A percentile compares a stretch with the other conserved stretches of the same genome.
Conservation (phyloP, 2,888 invertebrate genomes). For the Sminthurinus aureus region DNA sequence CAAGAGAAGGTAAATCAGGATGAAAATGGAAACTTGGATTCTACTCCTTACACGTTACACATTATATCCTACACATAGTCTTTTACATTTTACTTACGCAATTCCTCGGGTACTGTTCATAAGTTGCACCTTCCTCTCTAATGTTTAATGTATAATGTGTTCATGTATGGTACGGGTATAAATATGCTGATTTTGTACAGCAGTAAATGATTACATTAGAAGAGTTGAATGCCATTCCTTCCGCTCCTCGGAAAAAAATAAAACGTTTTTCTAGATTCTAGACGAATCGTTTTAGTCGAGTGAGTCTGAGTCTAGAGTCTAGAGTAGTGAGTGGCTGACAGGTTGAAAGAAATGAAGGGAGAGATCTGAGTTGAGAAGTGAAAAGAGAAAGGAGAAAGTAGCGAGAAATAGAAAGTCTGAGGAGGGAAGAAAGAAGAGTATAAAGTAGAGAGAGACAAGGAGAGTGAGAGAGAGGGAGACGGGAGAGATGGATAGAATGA, state of each 20-base stretch:
- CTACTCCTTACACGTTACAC: too few relatives aligned
- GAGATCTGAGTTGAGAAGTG: constrained; percentile 4
- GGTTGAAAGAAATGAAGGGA: constrained; percentile 9
- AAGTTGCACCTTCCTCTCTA: too few relatives aligned
- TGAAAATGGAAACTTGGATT: too few relatives aligned
- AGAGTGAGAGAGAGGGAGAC: not conserved
- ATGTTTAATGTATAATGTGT: too few relatives aligned
- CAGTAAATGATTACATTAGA: too few relatives aligned
- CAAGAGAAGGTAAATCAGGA: too few relatives aligned
- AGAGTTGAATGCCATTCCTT: too few relatives aligned
- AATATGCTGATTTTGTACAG: too few relatives aligned
- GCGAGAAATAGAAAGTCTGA: not conserved
- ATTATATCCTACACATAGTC: too few relatives aligned
- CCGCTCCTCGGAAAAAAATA: not conserved
- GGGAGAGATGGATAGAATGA: not conserved
- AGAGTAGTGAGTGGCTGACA: not conserved
- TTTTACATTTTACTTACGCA: too few relatives aligned
- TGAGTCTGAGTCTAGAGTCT: not conserved
- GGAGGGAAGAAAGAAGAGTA: not conserved
- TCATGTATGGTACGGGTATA: too few relatives aligned
- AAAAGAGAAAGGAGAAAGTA: constrained; percentile 6
- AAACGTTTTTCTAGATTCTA: not conserved
- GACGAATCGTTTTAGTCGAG: not conserved
- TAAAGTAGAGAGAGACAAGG: not conserved
- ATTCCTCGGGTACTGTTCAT: too few relatives aligned